Evolutionary conservation across 1,140 invertebrate genomes (phyloP).

Genomic region (Drosophila asahinai): DNA sequence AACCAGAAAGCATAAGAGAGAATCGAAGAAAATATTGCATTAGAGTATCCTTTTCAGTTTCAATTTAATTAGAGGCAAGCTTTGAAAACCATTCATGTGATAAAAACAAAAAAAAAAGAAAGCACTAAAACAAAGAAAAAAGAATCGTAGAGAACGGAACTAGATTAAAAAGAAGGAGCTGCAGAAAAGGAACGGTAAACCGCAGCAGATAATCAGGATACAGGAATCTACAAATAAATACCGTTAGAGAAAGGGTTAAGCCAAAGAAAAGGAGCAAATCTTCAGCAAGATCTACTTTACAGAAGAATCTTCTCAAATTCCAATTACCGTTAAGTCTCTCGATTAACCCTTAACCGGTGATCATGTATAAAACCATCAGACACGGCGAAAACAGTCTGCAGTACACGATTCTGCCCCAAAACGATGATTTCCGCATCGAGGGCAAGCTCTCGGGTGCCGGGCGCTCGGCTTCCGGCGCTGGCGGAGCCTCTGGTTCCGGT

Average conservation of each 20-base stretch:
- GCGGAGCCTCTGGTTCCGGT: constrained; percentile 18
- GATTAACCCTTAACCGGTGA: constrained; percentile 33
- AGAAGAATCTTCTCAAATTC: background rate
- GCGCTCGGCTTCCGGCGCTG: constrained; percentile 19
- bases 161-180: constrained; percentile 2
- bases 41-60: background rate
- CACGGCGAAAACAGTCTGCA: constrained; percentile 90
- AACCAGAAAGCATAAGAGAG: background rate
- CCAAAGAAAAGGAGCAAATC: background rate
- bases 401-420: constrained; percentile 90
- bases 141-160: background rate
- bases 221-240: background rate
- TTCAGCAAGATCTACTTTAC: background rate
- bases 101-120: background rate
- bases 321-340: background rate
- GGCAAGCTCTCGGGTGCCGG: constrained; percentile 85
- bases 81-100: constrained; percentile 7
- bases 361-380: constrained; percentile 91
- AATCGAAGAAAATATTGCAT: background rate
- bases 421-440: constrained; percentile 88
- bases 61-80: constrained; percentile 4
- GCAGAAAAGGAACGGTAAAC: background rate
- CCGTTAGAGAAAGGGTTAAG: background rate
- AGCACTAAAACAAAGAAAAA: background rate
- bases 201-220: background rate